Percentiles rank a stretch among this genome's conserved stretches.
phyloP scores from a whole-genome alignment of 2,797 vertebrate species.

The Gorsachius magnificus region DNA sequence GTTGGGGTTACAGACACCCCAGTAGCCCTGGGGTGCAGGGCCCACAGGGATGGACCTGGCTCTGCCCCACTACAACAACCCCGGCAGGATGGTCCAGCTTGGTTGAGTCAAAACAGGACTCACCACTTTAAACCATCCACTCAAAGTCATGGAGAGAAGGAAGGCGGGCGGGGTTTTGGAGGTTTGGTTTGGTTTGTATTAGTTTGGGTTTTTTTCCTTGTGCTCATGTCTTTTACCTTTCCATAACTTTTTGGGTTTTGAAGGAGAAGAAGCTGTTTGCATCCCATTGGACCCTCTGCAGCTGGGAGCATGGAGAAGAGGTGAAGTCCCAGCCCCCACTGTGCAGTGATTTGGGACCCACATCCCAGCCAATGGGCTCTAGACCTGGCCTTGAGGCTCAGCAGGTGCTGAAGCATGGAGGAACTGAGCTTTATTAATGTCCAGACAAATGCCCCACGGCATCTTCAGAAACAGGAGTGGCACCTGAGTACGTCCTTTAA shows the following conservation, averaged over 20 bases:
- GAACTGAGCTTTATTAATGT: background rate
- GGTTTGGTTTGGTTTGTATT: fast-evolving
- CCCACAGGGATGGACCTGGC: background rate
- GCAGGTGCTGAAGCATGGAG: background rate
- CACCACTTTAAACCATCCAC: fast-evolving
- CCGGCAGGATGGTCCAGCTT: fast-evolving
- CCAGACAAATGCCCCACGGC: background rate
- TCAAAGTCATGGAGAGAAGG: background rate
- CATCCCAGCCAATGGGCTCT: background rate
- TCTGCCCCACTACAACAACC: background rate
- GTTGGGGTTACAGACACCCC: background rate
- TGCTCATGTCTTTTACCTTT: background rate
- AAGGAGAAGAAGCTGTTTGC: background rate
- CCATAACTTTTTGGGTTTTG: fast-evolving
- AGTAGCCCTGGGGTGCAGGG: fast-evolving
- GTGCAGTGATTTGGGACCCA: too few relatives aligned
- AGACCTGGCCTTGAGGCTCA: background rate
- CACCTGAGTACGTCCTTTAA: background rate
- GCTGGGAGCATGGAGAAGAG: background rate
- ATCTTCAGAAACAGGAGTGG: background rate
- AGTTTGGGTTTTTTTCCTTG: background rate
- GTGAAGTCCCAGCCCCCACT: background rate
- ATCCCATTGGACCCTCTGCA: background rate
- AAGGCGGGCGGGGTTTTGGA: fast-evolving
- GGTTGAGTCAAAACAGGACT: background rate